Percentiles rank a stretch among this genome's conserved stretches.
These are phyloP conservation scores for Neoascia interrupta DNA, from an alignment of 2,888 invertebrate genomes.

Conservation along the genomic window DNA sequence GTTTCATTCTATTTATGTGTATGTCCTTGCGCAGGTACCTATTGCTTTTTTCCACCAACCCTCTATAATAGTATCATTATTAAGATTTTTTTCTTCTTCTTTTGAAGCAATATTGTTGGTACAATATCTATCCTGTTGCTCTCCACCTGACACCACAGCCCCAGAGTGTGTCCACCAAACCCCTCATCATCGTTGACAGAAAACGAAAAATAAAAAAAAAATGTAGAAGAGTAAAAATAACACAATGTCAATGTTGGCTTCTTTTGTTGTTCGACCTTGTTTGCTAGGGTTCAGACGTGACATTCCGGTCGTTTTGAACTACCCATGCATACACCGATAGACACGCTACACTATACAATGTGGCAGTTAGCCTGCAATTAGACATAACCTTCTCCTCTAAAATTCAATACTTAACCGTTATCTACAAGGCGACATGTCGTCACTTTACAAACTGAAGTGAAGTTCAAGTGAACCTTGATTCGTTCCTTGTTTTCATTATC, in stretches of 20 bases:
- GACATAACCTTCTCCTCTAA: slow-evolving; percentile 23
- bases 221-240: not conserved
- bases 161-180: too few species aligned
- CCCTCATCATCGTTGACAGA: slow-evolving; percentile 8
- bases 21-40: too few species aligned
- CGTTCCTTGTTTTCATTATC: too few species aligned
- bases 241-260: slow-evolving; percentile 54
- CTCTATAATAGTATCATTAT: too few species aligned
- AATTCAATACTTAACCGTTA: slow-evolving; percentile 31
- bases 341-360: not conserved
- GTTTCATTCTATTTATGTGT: too few species aligned
- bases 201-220: too few species aligned
- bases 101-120: too few species aligned
- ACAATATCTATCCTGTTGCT: slow-evolving; percentile 44
- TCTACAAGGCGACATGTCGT: slow-evolving; percentile 26
- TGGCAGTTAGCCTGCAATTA: slow-evolving; percentile 39
- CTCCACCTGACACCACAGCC: not conserved
- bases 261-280: slow-evolving; percentile 49
- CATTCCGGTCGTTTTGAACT: slow-evolving; percentile 29
- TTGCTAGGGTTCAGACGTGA: slow-evolving; percentile 58
- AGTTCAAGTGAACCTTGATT: slow-evolving; percentile 51
- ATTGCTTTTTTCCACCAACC: too few species aligned
- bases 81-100: too few species aligned
- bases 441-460: slow-evolving; percentile 18
- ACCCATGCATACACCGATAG: not conserved